Evolutionary conservation across 2,113 vertebrate genomes (phyloP).

Genomic region (Gymnobelideus leadbeateri): DNA sequence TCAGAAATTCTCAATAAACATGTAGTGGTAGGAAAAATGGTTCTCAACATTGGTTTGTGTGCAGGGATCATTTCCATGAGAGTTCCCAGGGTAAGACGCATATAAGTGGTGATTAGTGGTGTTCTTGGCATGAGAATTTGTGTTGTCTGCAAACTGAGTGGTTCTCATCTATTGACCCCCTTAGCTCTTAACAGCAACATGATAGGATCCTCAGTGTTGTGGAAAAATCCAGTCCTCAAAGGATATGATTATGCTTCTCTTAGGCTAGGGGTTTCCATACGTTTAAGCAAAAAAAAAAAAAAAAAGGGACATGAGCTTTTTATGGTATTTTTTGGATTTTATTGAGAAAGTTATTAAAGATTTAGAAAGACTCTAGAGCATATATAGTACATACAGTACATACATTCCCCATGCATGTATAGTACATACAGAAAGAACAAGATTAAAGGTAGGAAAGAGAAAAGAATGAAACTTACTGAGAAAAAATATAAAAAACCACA

Average conservation of each 20-base stretch:
- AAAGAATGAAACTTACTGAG: not conserved
- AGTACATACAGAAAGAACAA: not conserved
- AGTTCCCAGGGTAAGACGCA: not conserved
- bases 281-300: not conserved
- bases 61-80: not conserved
- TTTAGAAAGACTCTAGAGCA: not conserved
- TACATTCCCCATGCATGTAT: too few species aligned
- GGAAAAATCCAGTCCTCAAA: not conserved
- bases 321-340: not conserved
- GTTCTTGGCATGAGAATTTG: not conserved
- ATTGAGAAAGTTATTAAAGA: not conserved
- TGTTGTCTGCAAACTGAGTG: not conserved
- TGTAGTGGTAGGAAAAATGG: not conserved
- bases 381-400: not conserved
- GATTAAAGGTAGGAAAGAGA: not conserved
- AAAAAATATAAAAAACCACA: not conserved
- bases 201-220: not conserved
- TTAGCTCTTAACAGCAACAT: not conserved
- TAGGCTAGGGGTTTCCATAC: not conserved
- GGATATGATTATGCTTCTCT: not conserved
- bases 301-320: not conserved
- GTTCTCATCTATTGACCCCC: not conserved
- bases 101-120: not conserved
- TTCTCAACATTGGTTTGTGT: not conserved
- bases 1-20: not conserved